Conservation (phyloP, 1,140 invertebrate genomes). For the Phymorhynchus buccinoides region DNA sequence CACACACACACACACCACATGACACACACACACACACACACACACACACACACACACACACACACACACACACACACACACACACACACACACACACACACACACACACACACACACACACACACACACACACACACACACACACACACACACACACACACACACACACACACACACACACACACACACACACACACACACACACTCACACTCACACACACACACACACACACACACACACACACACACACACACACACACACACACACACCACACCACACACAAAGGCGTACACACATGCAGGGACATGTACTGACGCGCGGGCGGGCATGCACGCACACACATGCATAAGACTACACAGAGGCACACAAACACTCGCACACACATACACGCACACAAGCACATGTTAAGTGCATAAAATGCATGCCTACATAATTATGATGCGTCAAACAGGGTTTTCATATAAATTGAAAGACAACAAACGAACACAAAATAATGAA, state of each 20-base stretch:
- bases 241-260: conserved; percentile 1
- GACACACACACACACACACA: not conserved
- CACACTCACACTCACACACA: not conserved
- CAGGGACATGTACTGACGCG: not conserved
- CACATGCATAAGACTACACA: not conserved
- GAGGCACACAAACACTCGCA: not conserved
- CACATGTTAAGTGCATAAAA: no score
- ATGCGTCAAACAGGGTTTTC: no score
- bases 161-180: not conserved
- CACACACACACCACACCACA: not conserved
- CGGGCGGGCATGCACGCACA: conserved; percentile 1
- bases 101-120: not conserved
- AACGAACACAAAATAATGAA: no score
- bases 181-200: not conserved
- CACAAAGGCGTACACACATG: not conserved
- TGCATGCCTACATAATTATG: no score
- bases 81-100: no score
- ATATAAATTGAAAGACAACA: no score
- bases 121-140: not conserved
- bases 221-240: not conserved
- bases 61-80: no score
- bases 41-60: no score
- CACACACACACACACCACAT: not conserved
- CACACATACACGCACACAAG: not conserved
- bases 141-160: not conserved